Base-by-base conservation (phyloP, 2,113 vertebrate species). In the Chaetodon trifascialis region DNA sequence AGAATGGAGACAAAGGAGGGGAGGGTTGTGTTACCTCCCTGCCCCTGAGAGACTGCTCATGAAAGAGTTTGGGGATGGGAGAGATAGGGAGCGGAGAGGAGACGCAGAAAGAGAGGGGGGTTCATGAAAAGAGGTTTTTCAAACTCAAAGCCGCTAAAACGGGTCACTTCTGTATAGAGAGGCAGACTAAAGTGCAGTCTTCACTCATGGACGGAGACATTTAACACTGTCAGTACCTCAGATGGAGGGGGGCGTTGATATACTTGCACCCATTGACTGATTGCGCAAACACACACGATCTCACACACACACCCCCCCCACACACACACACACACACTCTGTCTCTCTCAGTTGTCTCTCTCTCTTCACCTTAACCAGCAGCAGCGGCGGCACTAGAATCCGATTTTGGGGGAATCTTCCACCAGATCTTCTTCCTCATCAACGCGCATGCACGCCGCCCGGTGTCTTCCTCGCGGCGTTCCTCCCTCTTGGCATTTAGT, bases 41-140 rank as follows among this genome's bases (percentile, higher is more conserved):
- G 91, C 91, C 94, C 94, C 95, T 89, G 87, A 92, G 94, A 95
- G 94, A 92, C 87, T 62, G 86, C 88, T 90, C 89, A 92, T 96
- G 92, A 96, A 95, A 95, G 94, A 91, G 90, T 94, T 91, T 40
- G 54, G 91, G 93, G 93, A 94, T 92, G 94, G 92, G 92, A 94
- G 92, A 94, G 94, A 95, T 93, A 93, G 93, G 80, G 88, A 93
- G 86, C 47, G 73, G 85, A 94, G 89, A 93, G 89, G 91, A 93
- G 87, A 88, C 82, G 71, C 87, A 87, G 89, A 92, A 84, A 88
- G 88, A 87, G 82, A 66, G 30, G 71, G 74, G 66, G 65, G 69
- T 54, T 79, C 87, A 76, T 93, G 85, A 92, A 92, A 94, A 89
- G 87, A 86, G 76, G 83, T 59, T 91, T 92, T 92, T 87, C 88